phyloP scores from a whole-genome alignment of 2,888 invertebrate species.

The Anodontia alba region DNA sequence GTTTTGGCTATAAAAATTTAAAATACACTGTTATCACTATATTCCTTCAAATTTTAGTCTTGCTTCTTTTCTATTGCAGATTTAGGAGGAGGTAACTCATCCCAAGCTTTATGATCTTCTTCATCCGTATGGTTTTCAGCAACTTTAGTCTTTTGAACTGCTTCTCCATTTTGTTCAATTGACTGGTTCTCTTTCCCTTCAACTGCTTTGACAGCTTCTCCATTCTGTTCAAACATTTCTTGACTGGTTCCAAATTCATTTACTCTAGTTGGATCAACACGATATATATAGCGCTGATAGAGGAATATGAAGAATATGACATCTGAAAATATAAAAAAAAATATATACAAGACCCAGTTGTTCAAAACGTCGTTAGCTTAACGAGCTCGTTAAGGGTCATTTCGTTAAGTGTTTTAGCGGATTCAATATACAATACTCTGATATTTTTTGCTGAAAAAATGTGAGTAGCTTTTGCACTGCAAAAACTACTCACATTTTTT shows the following conservation, averaged over 20 bases:
- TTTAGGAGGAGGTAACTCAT: constrained; percentile 51
- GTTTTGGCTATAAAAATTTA: not conserved
- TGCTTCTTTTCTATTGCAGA: constrained; percentile 75
- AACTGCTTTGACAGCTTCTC: constrained; percentile 37
- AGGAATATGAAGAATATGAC: constrained; percentile 99
- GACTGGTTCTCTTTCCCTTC: constrained; percentile 21
- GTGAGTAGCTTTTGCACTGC: too few relatives aligned
- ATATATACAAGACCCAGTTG: too few relatives aligned
- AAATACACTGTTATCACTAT: not conserved
- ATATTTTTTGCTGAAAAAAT: too few relatives aligned
- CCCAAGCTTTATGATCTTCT: constrained; percentile 16
- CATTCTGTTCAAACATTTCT: constrained; percentile 90
- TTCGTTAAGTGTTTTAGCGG: too few relatives aligned
- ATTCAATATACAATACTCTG: too few relatives aligned
- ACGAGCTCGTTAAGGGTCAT: too few relatives aligned
- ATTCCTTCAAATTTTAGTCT: constrained; percentile 46
- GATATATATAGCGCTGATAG: constrained; percentile 99
- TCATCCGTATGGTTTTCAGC: not conserved
- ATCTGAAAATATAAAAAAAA: constrained; percentile 87
- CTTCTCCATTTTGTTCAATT: constrained; percentile 3
- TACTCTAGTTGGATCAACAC: constrained; percentile 96
- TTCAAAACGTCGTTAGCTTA: too few relatives aligned
- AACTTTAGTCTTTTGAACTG: not conserved
- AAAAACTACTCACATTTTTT: too few relatives aligned
- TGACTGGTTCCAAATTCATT: constrained; percentile 99